Evolutionary conservation across 2,113 vertebrate genomes (phyloP).

Genomic region (Epinephelus lanceolatus): DNA sequence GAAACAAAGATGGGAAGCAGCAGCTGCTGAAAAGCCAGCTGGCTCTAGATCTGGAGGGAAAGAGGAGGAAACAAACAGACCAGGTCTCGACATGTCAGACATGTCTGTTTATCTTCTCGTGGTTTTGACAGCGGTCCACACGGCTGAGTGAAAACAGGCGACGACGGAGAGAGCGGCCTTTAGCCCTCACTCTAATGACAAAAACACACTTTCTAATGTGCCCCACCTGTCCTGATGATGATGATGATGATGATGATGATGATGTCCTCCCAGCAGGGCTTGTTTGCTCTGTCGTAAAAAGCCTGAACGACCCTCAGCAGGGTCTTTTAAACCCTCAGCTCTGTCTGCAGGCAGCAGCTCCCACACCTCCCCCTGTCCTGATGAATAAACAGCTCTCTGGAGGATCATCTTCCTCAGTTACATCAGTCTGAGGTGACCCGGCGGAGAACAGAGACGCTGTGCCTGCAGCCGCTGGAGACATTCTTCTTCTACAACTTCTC

Average conservation of each 20-base stretch:
- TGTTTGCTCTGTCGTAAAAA: conserved; percentile 66
- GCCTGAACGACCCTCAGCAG: neutral
- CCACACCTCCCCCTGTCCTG: neutral
- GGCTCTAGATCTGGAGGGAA: neutral
- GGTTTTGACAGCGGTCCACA: conserved; percentile 45
- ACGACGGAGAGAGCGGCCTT: neutral
- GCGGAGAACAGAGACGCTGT: too few relatives aligned
- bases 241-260: too few relatives aligned
- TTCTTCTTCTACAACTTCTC: too few relatives aligned
- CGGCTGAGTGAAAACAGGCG: conserved; percentile 54
- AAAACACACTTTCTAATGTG: conserved; percentile 73
- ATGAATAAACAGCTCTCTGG: too few relatives aligned
- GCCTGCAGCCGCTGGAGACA: too few relatives aligned
- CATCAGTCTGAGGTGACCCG: too few relatives aligned
- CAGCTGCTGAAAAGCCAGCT: neutral
- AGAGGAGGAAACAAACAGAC: neutral
- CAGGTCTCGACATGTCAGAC: neutral
- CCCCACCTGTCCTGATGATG: conserved; percentile 60
- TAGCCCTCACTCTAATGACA: conserved; percentile 61
- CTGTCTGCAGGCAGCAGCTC: conserved; percentile 7
- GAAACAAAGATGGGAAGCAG: neutral
- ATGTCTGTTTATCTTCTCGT: conserved; percentile 41
- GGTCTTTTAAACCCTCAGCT: conserved; percentile 27
- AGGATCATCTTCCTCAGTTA: too few relatives aligned
- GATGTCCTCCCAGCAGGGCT: conserved; percentile 48